Conservation (phyloP, 2,797 vertebrate species). For the Thaleichthys pacificus region DNA sequence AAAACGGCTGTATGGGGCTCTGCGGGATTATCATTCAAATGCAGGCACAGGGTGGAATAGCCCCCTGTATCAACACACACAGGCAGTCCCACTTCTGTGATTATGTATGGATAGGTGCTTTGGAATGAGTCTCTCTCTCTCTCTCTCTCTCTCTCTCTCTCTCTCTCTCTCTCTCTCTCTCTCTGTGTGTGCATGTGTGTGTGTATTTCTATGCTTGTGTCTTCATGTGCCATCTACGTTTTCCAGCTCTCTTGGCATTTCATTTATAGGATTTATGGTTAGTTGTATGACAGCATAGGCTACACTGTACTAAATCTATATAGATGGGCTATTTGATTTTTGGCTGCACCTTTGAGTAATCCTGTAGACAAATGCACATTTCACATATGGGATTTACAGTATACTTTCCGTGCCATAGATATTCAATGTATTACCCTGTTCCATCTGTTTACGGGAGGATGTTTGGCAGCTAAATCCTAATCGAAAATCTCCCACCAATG, state of each 20-base stretch:
- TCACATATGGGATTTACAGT: not conserved
- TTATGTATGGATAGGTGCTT: slow-evolving; percentile 14
- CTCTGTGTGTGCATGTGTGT: slow-evolving; percentile 1
- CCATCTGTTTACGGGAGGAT: slow-evolving; percentile 26
- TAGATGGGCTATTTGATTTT: slow-evolving; percentile 31
- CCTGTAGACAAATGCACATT: slow-evolving; percentile 14
- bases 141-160: too few species aligned
- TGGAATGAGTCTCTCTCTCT: slow-evolving; percentile 5
- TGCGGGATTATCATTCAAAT: slow-evolving; percentile 24
- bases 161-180: slow-evolving; percentile 11
- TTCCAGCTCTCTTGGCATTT: slow-evolving; percentile 39
- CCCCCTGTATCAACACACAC: slow-evolving; percentile 26
- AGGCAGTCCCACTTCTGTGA: slow-evolving; percentile 32
- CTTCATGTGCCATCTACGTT: slow-evolving; percentile 44
- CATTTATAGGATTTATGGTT: slow-evolving; percentile 49
- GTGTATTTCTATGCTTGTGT: slow-evolving; percentile 3
- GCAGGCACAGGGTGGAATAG: slow-evolving; percentile 25
- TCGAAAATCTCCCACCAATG: not conserved
- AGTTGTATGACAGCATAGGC: slow-evolving; percentile 44
- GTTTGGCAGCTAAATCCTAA: not conserved
- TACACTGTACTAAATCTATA: slow-evolving; percentile 41
- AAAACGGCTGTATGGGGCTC: not conserved
- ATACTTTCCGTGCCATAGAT: slow-evolving; percentile 19
- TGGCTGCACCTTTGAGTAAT: slow-evolving; percentile 33
- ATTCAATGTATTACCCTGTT: slow-evolving; percentile 16